Base-by-base conservation (phyloP, 64 coral and sea anemone species). In the Pocillopora damicornis region DNA sequence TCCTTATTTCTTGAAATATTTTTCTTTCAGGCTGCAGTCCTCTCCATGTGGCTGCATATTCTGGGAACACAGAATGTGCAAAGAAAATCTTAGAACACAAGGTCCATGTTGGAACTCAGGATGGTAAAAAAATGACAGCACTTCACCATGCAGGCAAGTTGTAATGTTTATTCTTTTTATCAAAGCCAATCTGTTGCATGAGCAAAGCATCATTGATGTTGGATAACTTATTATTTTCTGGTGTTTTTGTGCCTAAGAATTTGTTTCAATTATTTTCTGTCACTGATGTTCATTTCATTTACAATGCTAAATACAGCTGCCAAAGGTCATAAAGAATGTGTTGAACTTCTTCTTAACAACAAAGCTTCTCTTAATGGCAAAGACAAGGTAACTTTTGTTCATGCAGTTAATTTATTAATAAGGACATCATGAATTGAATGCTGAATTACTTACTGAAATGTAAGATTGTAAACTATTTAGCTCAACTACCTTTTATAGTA, bases 341-440 rank as follows among this genome's bases (percentile, higher is more conserved):
- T 92, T 15, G 86, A 89, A 63, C 80, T 95, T 78, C 75, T 95
- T 59, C 30, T 95, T 18, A 87, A 75, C 60, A 89, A 76, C 75
- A 88, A 69, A 5, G 90, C 94, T 73, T 76, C 86, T 37, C 59
- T 95, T 13, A 92, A 95, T 89, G 82, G 88, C 9, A 88, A 88
- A 84, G 94, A 95, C 26, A 95, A 92, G 82, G 92, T 94, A 88
- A 73, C 20, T 66, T 36, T 59, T 59, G 75, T 2, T 51, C 42
- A 51, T 59, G 36, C 34, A 9, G 12, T 13, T 51, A 60, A 23
- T 23, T 79, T 78, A 17, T 62, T 82, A 11, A 26, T 82, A 51
- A 51, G 42, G 42, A 51, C 42, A 4, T 2, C 42, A 51, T 51
- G 42, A 51, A 51, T 51, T 0, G 7, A 51, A 51, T 51, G 42